Base-by-base conservation (phyloP, 92 coral and sea anemone genomes). In the Phymanthus crucifer region DNA sequence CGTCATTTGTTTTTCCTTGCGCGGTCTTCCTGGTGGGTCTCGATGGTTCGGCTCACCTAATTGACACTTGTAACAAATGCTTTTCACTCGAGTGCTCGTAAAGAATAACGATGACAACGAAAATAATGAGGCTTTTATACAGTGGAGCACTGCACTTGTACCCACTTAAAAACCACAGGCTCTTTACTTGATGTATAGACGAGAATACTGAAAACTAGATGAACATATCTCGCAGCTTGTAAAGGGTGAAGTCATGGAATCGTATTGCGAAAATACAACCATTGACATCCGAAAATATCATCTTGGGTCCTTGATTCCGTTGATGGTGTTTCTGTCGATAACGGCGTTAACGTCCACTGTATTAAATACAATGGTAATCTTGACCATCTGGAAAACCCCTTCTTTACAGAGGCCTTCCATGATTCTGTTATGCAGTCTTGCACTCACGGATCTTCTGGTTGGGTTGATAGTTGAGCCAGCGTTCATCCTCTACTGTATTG, bases 351-450 rank as follows among this genome's bases (percentile, higher is more conserved):
- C 27, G 4, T 52, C 50, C 17, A 43, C 47, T 24, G 16, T 43
- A 12, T 17, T 71, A 11, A 71, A 71, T 43, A 6, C 54, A 21
- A 32, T 71, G 6, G 54, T 71, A 8, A 37, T 71, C 27, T 36
- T 71, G 24, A 24, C 54, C 52, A 71, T 71, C n/a, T 36, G 75
- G 75, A 71, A 71, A 43, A 71, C 75, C 31, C 75, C 33, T 24
- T 26, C 54, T 21, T 12, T 71, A 11, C 75, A 71, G 24, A 37
- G 54, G 5, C 75, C 75, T 19, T 75, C 79, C 18, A 47, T 66
- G 43, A 75, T 75, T 27, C 64, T 75, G n/a, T n/a, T n/a, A n/a
- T 69, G 73, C 23, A 34, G 73, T 69, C 73, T 34, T 3, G 73
- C 73, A 32, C 18, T 69, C 11, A 34, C 73, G 0, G 73, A 69